Base-by-base conservation (phyloP, 2,113 vertebrate species). In the Rallus limicola region DNA sequence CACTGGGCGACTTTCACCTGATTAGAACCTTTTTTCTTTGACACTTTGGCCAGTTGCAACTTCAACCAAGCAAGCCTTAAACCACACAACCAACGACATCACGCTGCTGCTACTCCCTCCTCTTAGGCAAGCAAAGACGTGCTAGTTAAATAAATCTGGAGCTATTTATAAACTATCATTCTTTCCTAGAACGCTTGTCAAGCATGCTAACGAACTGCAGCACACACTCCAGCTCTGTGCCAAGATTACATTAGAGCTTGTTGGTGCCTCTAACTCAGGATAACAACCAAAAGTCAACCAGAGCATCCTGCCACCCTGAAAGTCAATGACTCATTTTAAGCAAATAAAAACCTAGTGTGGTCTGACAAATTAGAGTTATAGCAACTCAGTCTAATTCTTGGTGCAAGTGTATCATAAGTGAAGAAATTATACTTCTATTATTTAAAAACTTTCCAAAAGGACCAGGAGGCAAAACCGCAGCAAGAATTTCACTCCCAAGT, bases 51-150 rank as follows among this genome's bases (percentile, higher is more conserved):
- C 33, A 68, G 65, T 17, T 38, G 40, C 21, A 75, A 23, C 60
- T 13, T 62, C 23, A 71, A n/a, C 2, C 17, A 46, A 60, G 17
- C 26, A 38, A 77, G 6, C 15, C 33, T 52, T 34, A 36, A 5
- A 52, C 9, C 20, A 58, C 48, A 44, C 20, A 87, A 33, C 11
- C 1, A 3, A n/a, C 0, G 2, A 8, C 11, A 31, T 0, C 3
- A 40, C 10, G 3, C 26, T 56, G 44, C 65, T 65, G 19, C 34
- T 42, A 6, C 19, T 56, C 8, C 18, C 63, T 87, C 17, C 33
- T 59, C 33, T 25, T 11, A 38, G 40, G 36, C 28, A 42, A 67
- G 33, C 23, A 58, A 72, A 81, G 46, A 34, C 6, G 15, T 8
- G 40, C 44, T 46, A 46, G 44, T 46, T 68, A 60, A 91, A 44